Conservation (phyloP, 2,797 vertebrate species). For the Vipera ursinii region DNA sequence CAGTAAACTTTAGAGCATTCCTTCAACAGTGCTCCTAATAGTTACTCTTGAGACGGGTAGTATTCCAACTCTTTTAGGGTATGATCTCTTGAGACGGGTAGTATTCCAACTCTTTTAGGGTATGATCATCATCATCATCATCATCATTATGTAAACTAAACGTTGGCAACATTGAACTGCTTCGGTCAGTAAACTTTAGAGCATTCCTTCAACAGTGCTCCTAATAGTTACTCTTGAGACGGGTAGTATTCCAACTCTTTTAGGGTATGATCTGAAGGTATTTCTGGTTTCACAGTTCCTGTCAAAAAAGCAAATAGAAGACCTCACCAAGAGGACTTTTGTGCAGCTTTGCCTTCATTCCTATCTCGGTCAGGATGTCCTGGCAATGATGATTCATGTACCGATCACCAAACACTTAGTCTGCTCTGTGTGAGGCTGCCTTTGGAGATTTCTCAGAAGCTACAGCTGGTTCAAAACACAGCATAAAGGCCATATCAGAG, state of each 20-base stretch:
- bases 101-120: too few relatives aligned
- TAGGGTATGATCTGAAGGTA: not conserved
- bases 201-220: not conserved
- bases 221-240: not conserved
- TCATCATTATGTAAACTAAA: not conserved
- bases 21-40: not conserved
- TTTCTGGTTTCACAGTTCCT: not conserved
- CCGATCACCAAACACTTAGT: not conserved
- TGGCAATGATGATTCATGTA: not conserved
- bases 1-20: not conserved
- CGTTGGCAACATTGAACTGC: not conserved
- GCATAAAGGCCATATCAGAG: not conserved
- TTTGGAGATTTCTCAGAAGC: not conserved
- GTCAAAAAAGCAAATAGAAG: not conserved
- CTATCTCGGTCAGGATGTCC: not conserved
- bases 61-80: not conserved
- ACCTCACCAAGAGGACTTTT: not conserved
- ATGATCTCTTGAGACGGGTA: too few relatives aligned
- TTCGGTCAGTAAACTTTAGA: not conserved
- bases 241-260: not conserved
- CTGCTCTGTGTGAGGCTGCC: not conserved
- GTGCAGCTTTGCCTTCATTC: not conserved
- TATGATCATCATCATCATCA: too few relatives aligned
- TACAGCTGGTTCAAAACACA: not conserved
- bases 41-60: not conserved